Conservation (phyloP, 2,113 vertebrate species). For the Myrmophylax atrothorax region DNA sequence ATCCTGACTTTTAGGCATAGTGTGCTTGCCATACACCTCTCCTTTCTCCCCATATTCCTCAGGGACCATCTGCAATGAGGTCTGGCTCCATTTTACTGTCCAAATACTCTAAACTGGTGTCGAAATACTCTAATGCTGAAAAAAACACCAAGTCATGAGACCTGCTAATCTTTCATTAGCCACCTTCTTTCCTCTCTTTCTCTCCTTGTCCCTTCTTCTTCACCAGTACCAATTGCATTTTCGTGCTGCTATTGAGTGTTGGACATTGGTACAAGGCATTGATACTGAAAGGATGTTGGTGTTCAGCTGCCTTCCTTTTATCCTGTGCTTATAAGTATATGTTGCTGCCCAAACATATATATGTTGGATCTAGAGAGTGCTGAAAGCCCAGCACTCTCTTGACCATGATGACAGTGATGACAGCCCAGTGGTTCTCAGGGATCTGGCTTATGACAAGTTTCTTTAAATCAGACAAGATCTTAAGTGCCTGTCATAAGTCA, state of each 20-base stretch:
- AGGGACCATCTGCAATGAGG: neutral
- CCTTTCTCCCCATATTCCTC: neutral
- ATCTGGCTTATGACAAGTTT: neutral
- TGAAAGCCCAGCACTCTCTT: neutral
- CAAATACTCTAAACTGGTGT: neutral
- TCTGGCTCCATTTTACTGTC: neutral
- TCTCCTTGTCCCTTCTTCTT: neutral
- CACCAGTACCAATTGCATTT: neutral
- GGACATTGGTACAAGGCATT: neutral
- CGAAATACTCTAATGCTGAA: neutral
- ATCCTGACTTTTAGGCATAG: neutral
- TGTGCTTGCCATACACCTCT: fast-evolving
- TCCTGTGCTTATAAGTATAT: neutral
- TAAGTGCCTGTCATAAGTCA: conserved; percentile 44
- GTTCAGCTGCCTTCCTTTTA: neutral
- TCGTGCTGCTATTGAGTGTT: neutral
- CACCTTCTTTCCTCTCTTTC: neutral
- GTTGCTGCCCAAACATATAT: fast-evolving
- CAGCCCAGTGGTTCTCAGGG: neutral
- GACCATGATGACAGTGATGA: neutral
- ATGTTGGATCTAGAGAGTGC: neutral
- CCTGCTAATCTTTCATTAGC: neutral
- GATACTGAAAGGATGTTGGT: neutral
- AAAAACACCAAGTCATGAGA: neutral
- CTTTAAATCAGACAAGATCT: conserved; percentile 24